Percentiles rank a stretch among this genome's conserved stretches.
Conservation (phyloP, 30 jellyfish, hydroid and myxozoan species). For the Sanderia malayensis region DNA sequence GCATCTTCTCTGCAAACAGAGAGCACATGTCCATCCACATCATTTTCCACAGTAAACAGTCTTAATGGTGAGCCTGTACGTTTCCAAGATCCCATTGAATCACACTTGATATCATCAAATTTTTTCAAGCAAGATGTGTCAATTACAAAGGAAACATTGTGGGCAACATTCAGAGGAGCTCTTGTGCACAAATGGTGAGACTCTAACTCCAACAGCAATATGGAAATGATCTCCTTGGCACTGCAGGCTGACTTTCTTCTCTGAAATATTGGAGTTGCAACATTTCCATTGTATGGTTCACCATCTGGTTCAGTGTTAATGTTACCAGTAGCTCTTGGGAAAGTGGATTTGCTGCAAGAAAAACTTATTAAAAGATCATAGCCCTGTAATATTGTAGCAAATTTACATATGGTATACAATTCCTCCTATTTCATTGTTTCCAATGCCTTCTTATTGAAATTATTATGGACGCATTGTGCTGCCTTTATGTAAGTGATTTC, state of each 20-base stretch:
- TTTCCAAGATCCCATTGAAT: neutral
- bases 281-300: neutral
- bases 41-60: neutral
- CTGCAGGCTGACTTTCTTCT: neutral
- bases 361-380: too few species aligned
- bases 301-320: neutral
- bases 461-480: neutral
- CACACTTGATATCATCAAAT: neutral
- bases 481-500: neutral
- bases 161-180: neutral
- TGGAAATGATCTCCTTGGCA: neutral
- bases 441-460: too few species aligned
- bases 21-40: neutral
- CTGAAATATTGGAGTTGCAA: neutral
- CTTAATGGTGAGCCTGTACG: neutral
- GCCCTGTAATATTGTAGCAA: neutral
- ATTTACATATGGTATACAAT: too few species aligned
- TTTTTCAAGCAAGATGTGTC: neutral
- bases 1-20: neutral
- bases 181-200: neutral
- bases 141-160: neutral
- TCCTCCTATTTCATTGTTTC: too few species aligned
- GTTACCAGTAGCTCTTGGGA: neutral
- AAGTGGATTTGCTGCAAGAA: neutral
- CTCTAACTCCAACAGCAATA: neutral